Percentiles rank a stretch among this genome's conserved stretches.
These are phyloP conservation scores for Silurus meridionalis DNA, from an alignment of 2,113 vertebrate species.

Conservation along the genomic window DNA sequence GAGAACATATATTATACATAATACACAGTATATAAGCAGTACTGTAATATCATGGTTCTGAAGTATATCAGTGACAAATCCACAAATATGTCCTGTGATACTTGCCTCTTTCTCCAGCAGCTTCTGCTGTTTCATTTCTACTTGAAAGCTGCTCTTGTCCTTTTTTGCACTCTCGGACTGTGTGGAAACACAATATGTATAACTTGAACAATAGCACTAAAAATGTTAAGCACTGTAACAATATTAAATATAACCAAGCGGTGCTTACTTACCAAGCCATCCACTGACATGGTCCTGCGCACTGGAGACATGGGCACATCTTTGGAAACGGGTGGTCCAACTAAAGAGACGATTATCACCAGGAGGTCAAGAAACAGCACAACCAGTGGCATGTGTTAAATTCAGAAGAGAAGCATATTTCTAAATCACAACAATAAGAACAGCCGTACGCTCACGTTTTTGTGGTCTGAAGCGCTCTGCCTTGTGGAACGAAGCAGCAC, in stretches of 20 bases:
- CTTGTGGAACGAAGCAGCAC: slow-evolving; percentile 78
- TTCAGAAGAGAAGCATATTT: not conserved
- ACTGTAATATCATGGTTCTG: not conserved
- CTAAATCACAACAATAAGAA: not conserved
- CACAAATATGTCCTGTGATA: not conserved
- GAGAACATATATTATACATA: not conserved
- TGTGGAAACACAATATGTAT: not conserved
- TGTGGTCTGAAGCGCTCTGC: slow-evolving; percentile 71
- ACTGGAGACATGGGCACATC: slow-evolving; percentile 65
- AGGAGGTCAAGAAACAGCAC: not conserved
- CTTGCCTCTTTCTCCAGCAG: slow-evolving; percentile 88
- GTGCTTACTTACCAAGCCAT: slow-evolving; percentile 68
- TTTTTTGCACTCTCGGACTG: slow-evolving; percentile 68
- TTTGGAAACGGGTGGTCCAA: slow-evolving; percentile 58
- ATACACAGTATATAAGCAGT: not conserved
- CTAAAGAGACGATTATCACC: slow-evolving; percentile 40
- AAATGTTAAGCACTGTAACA: not conserved
- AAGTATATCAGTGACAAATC: not conserved
- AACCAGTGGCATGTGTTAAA: not conserved
- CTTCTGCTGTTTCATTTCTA: slow-evolving; percentile 81
- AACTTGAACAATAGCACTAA: not conserved
- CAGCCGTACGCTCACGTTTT: slow-evolving; percentile 69
- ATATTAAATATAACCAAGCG: not conserved
- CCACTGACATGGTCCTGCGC: slow-evolving; percentile 73
- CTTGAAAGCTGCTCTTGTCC: slow-evolving; percentile 69